Base-by-base conservation (phyloP, 1,140 invertebrate genomes). In the Caligus rogercresseyi region DNA sequence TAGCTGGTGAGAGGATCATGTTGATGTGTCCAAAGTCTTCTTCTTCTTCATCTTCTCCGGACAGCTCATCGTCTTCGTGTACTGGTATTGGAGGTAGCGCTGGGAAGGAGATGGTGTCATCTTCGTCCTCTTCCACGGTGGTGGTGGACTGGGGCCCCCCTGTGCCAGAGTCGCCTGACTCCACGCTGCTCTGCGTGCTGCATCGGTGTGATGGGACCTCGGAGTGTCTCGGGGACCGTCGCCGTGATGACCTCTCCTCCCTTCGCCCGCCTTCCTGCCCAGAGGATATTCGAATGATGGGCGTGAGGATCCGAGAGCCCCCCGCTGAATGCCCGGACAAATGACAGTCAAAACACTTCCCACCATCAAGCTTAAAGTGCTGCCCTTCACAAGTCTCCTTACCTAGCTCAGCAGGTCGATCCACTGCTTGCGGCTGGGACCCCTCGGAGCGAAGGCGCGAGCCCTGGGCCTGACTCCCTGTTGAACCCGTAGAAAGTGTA, bases 401-500 rank as follows among this genome's bases (percentile, higher is more conserved):
- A 43, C 31, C 31, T 43, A 43, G 31, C n/a, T 43, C 31, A 11
- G 31, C n/a, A 11, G 31, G 31, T 11, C 31, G 31, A n/a, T n/a
- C n/a, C n/a, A n/a, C n/a, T n/a, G n/a, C n/a, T 43, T 43, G 31
- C 7, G 7, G 7, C 7, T 7, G n/a, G 7, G 31, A 43, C 7
- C 7, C n/a, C 31, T 43, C 31, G 7, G 31, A 43, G 7, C 7
- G 31, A 43, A 43, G 7, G 7, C 31, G 31, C 7, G 31, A 43
- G 7, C 7, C 7, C n/a, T 43, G 31, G 18, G 90, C 90, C 73
- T 93, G 89, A 70, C 86, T 89, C 68, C 89, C 87, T 53, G 87
- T 92, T 73, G 88, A 92, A 67, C 89, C 88, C 64, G 89, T 88
- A 66, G 89, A 92, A 71, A 91, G 81, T 13, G 90, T 93, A 64